Percentiles rank a stretch among this genome's conserved stretches.
Conservation (phyloP, 2,888 invertebrate species). For the Copidosoma aretas region DNA sequence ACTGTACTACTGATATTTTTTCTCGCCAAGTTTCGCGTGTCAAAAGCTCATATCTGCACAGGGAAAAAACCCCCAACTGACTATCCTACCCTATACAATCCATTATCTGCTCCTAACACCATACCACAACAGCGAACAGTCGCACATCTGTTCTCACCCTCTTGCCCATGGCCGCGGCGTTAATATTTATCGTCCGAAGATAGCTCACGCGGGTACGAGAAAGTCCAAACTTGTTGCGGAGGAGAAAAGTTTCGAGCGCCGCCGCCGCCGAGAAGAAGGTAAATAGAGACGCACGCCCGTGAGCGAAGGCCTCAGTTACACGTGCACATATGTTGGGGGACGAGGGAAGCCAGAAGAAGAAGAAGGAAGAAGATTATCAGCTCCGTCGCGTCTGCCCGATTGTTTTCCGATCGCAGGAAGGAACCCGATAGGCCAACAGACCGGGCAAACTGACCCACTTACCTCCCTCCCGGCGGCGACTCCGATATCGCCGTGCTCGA, state of each 20-base stretch:
- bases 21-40: no score
- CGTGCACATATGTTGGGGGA: no score
- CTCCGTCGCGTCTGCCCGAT: slow-evolving; percentile 25
- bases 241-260: slow-evolving; percentile 10
- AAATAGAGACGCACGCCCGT: slow-evolving; percentile 1
- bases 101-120: no score
- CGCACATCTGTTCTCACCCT: not conserved
- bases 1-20: no score
- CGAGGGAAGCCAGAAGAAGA: slow-evolving; percentile 22
- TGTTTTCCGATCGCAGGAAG: slow-evolving; percentile 31
- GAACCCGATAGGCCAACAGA: slow-evolving; percentile 14
- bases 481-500: not conserved
- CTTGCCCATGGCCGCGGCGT: slow-evolving; percentile 38
- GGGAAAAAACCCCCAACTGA: no score
- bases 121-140: not conserved
- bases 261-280: not conserved
- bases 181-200: slow-evolving; percentile 59
- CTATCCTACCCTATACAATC: no score
- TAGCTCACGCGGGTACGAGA: not conserved
- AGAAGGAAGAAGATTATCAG: slow-evolving; percentile 35
- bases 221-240: not conserved
- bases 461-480: not conserved
- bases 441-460: slow-evolving; percentile 28
- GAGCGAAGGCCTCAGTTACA: not conserved
- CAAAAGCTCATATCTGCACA: no score